Base-by-base conservation (phyloP, 1,140 invertebrate species). In the Chelonus insularis region DNA sequence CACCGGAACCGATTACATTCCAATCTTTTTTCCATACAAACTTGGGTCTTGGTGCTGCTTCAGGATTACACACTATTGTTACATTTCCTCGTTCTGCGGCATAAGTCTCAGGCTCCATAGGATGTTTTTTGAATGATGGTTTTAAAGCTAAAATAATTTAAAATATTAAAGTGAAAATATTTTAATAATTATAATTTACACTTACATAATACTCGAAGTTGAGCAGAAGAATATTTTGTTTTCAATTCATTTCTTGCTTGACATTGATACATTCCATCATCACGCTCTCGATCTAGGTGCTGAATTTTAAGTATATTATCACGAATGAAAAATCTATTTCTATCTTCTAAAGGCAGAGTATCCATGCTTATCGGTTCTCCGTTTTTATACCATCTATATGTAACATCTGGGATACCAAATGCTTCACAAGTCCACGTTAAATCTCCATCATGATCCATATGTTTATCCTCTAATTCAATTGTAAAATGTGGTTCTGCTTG, bases 241-340 rank as follows among this genome's bases (percentile, higher is more conserved):
- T 93, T 95, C 4, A 97, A 82, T 56, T 94, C 89, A 85, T 98
- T 99, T 62, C 82, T 87, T 0, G 95, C 96, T 71, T 88, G 84
- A 78, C 97, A 99, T 71, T 98, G 95, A 78, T 95, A 98, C 93
- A 97, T 97, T n/a, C 91, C 96, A 59, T 90, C 87, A 82, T 99
- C 96, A 69, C 86, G 84, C 62, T 90, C 86, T 57, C 88, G 85
- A 75, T 92, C 86, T 12, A 96, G 76, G 67, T 87, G 84, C 64
- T 86, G 87, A 37, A 97, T 96, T 29, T 87, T 93, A 12, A 97
- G 73, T 4, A 95, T 89, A 84, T 96, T 96, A 67, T 95, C 92
- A 72, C 90, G 89, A 68, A 96, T 90, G 1, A 84, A 77, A 76
- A 93, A 95, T 37, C 92, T 83, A 68, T 89, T 88, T 56, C 84